These are phyloP conservation scores for Morpho achilles DNA, from an alignment of 2,888 invertebrate species.

Conservation along the genomic window DNA sequence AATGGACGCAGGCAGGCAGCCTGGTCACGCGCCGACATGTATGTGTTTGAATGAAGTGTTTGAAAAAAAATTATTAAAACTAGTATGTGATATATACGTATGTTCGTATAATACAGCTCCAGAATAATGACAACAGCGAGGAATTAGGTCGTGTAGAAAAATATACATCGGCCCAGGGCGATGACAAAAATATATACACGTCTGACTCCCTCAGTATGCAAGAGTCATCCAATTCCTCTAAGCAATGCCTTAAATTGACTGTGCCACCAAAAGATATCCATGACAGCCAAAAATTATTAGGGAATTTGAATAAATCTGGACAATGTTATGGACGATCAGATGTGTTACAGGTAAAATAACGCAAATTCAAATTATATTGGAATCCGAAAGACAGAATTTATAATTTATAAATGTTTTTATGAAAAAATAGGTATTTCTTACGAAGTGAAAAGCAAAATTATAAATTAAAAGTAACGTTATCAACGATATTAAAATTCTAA, in stretches of 20 bases:
- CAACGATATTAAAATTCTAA: no score
- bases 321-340: slow-evolving; percentile 17
- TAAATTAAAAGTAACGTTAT: no score
- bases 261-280: slow-evolving; percentile 8
- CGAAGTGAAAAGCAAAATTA: no score
- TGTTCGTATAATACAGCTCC: background rate
- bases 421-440: no score
- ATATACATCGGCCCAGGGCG: slow-evolving; percentile 26
- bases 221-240: slow-evolving; percentile 4
- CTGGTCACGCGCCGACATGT: no score
- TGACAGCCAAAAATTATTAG: slow-evolving; percentile 22
- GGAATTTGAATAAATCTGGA: slow-evolving; percentile 14
- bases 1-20: no score
- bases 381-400: background rate
- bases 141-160: slow-evolving; percentile 18
- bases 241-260: slow-evolving; percentile 16
- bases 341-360: slow-evolving; percentile 17
- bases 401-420: no score
- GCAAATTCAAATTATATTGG: background rate
- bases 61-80: no score
- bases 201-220: slow-evolving; percentile 15
- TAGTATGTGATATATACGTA: background rate
- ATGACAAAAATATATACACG: slow-evolving; percentile 14
- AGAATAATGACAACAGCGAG: slow-evolving; percentile 1
- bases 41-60: no score